A percentile compares a stretch with the other conserved stretches of the same genome.
Evolutionary conservation across 2,888 invertebrate genomes (phyloP).

Genomic region (Caenorhabditis angaria): DNA sequence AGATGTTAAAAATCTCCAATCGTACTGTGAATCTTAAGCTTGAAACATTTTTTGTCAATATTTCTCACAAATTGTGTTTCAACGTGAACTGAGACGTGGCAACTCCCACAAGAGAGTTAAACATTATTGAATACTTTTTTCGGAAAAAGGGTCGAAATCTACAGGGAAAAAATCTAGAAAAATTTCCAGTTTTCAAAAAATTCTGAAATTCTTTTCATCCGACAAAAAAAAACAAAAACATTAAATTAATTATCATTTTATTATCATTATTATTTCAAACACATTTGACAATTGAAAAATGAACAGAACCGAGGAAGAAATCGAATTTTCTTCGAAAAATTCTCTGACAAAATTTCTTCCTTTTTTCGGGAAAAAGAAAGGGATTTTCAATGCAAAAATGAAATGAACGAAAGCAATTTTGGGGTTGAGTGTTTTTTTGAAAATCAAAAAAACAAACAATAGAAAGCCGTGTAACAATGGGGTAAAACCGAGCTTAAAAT

Average conservation of each 20-base stretch:
- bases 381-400: background rate
- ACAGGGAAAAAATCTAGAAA: too few species aligned
- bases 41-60: too few species aligned
- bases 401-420: background rate
- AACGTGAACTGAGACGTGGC: too few species aligned
- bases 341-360: constrained; percentile 4
- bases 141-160: too few species aligned
- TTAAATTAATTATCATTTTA: background rate
- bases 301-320: constrained; percentile 1
- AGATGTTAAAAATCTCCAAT: too few species aligned
- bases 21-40: too few species aligned
- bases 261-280: background rate
- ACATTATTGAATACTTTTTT: too few species aligned
- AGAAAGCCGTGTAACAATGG: constrained; percentile 2
- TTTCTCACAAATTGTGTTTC: too few species aligned
- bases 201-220: too few species aligned
- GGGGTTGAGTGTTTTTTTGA: background rate
- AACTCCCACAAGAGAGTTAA: too few species aligned
- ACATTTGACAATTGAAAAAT: background rate
- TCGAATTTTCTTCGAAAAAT: constrained; percentile 4
- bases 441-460: background rate
- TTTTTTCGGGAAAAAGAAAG: background rate
- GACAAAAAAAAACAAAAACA: background rate
- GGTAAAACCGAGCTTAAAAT: background rate
- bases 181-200: too few species aligned